Conservation (phyloP, 1,140 invertebrate species). For the Drosophila insularis region DNA sequence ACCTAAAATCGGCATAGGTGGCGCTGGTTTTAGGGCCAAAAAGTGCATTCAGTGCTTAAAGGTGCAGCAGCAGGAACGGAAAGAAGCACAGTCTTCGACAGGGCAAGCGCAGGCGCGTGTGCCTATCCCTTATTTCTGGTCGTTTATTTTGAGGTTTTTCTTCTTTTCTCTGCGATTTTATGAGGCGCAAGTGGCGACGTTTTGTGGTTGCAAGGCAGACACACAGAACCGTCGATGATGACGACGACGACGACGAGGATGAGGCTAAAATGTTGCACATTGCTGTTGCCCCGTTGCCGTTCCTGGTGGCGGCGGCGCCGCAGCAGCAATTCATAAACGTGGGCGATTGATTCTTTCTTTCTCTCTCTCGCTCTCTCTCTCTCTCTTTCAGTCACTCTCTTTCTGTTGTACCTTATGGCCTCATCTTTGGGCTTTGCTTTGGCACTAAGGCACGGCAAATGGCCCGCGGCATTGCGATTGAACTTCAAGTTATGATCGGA, state of each 20-base stretch:
- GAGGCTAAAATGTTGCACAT: conserved; percentile 77
- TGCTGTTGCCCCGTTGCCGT: conserved; percentile 31
- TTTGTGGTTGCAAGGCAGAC: conserved; percentile 79
- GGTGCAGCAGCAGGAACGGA: conserved; percentile 23
- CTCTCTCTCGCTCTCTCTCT: neutral
- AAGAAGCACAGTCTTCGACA: conserved; percentile 30
- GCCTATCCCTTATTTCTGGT: conserved; percentile 81
- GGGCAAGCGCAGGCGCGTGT: conserved; percentile 58
- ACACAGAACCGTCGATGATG: conserved; percentile 11
- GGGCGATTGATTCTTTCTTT: conserved; percentile 76
- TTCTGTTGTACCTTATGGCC: conserved; percentile 65
- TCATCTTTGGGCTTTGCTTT: conserved; percentile 74
- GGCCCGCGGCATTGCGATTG: conserved; percentile 82
- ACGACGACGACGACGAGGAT: conserved; percentile 35
- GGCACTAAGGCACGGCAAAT: conserved; percentile 81
- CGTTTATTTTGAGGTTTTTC: conserved; percentile 31
- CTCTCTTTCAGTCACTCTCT: neutral
- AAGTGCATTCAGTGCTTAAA: conserved; percentile 29
- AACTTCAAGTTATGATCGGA: conserved; percentile 82
- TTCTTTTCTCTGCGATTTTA: conserved; percentile 53
- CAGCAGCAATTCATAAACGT: conserved; percentile 81
- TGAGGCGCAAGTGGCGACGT: conserved; percentile 81
- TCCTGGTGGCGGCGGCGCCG: conserved; percentile 58
- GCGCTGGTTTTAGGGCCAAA: conserved; percentile 65
- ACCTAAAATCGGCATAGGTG: conserved; percentile 66